phyloP scores from a whole-genome alignment of 2,888 invertebrate genomes.

The Tromatobia lineatoria region DNA sequence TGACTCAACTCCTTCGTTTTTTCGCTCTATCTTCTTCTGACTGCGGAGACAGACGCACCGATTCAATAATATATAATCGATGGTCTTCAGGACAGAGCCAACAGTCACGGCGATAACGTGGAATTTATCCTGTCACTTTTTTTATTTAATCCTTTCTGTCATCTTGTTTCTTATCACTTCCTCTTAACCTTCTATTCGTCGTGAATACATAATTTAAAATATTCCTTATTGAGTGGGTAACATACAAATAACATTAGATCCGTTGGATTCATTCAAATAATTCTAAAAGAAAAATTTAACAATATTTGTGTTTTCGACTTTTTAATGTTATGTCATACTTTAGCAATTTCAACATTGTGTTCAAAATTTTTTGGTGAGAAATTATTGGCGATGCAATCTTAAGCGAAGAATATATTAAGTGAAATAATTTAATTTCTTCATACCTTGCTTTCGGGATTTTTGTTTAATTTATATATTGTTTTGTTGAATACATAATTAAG shows the following conservation, averaged over 20 bases:
- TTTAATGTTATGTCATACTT: too few relatives aligned
- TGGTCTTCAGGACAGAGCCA: slow-evolving; percentile 38
- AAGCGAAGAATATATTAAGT: too few relatives aligned
- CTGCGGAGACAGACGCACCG: slow-evolving; percentile 31
- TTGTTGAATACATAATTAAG: too few relatives aligned
- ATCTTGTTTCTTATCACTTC: neutral
- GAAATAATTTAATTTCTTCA: too few relatives aligned
- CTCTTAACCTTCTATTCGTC: neutral
- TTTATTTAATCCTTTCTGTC: slow-evolving; percentile 14
- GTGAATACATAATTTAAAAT: neutral
- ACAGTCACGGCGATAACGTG: slow-evolving; percentile 43
- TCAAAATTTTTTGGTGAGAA: too few relatives aligned
- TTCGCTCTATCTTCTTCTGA: slow-evolving; percentile 7
- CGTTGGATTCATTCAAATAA: neutral
- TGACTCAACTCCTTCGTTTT: slow-evolving; percentile 26
- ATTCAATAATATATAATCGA: slow-evolving; percentile 66
- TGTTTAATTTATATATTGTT: too few relatives aligned
- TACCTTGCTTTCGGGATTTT: too few relatives aligned
- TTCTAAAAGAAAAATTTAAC: too few relatives aligned
- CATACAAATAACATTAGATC: neutral
- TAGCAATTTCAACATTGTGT: too few relatives aligned
- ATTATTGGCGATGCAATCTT: too few relatives aligned
- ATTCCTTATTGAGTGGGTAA: neutral
- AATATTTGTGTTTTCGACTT: neutral
- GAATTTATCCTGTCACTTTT: slow-evolving; percentile 50